Base-by-base conservation (phyloP, 2,113 vertebrate species). In the Hippopotamus amphibius region DNA sequence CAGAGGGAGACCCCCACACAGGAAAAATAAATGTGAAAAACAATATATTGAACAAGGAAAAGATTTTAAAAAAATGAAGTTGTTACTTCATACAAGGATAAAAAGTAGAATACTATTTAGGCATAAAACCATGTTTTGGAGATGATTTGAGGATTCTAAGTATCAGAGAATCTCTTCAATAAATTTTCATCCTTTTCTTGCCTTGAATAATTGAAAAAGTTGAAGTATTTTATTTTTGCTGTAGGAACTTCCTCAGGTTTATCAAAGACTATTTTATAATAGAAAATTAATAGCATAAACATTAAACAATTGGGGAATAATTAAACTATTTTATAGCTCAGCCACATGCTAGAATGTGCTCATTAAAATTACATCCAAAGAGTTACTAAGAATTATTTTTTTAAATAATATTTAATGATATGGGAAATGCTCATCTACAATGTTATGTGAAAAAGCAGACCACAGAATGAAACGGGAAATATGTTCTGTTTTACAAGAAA, bases 321-420 rank as follows among this genome's bases (percentile, higher is more conserved):
- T 97, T 96, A 93, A 94, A 95, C 68, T 90, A 93, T 93, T 96
- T 97, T 89, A 93, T 97, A 48, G 28, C 72, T 96, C 55, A 74
- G 82, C 37, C 48, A 53, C 69, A 69, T 92, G 79, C 68, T 83
- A 85, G 63, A 96, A 72, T 88, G 46, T 79, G 50, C 81, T 41
- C 28, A 89, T 82, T 96, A 95, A 97, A 93, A 91, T 95, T 74
- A 81, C 6, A 86, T 93, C 28, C 26, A 83, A 74, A 92, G 41
- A 63, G 21, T 15, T 95, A 86, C 37, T 81, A 93, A 63, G 55
- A 81, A 87, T 85, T 55, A 71, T 84, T 88, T 92, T 91, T 96
- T 43, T 0, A 90, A 79, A 88, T 88, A 55, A 88, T 82, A 84
- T 57, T 97, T 95, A 95, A 82, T 90, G 66, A 74, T 14, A 37